A percentile compares a stretch with the other conserved stretches of the same genome.
These are phyloP conservation scores for Trichopria drosophilae DNA, from an alignment of 2,888 invertebrate species.

Conservation along the genomic window DNA sequence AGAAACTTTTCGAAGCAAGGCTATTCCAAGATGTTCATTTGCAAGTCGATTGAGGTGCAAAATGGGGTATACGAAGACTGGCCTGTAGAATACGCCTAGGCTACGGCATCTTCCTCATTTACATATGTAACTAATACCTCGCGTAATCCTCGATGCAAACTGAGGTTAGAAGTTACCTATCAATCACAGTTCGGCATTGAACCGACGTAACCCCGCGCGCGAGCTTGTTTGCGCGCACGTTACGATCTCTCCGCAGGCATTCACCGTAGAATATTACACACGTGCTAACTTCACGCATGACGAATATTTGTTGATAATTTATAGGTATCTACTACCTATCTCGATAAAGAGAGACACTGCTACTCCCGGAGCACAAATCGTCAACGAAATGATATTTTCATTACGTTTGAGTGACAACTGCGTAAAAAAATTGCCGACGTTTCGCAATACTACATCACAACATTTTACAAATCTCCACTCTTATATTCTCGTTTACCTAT, in stretches of 20 bases:
- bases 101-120: constrained; percentile 38
- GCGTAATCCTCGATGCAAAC: constrained; percentile 49
- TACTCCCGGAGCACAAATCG: too few relatives aligned
- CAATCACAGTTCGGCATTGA: constrained; percentile 55
- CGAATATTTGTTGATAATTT: constrained; percentile 10
- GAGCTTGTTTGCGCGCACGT: background rate
- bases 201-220: constrained; percentile 41
- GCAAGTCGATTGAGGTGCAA: constrained; percentile 43
- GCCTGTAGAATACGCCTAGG: constrained; percentile 26
- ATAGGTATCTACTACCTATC: constrained; percentile 13
- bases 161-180: constrained; percentile 54
- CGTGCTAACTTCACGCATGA: constrained; percentile 11
- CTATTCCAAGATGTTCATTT: constrained; percentile 39
- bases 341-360: too few relatives aligned
- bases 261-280: constrained; percentile 10
- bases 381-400: too few relatives aligned
- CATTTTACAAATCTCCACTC: too few relatives aligned
- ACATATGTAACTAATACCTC: constrained; percentile 46
- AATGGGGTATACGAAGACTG: constrained; percentile 34
- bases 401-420: too few relatives aligned
- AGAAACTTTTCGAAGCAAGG: background rate
- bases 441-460: too few relatives aligned
- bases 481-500: too few relatives aligned
- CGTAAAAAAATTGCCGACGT: too few relatives aligned
- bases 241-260: constrained; percentile 7